phyloP scores from a whole-genome alignment of 2,797 vertebrate genomes.

The Cichlasoma orientale region DNA sequence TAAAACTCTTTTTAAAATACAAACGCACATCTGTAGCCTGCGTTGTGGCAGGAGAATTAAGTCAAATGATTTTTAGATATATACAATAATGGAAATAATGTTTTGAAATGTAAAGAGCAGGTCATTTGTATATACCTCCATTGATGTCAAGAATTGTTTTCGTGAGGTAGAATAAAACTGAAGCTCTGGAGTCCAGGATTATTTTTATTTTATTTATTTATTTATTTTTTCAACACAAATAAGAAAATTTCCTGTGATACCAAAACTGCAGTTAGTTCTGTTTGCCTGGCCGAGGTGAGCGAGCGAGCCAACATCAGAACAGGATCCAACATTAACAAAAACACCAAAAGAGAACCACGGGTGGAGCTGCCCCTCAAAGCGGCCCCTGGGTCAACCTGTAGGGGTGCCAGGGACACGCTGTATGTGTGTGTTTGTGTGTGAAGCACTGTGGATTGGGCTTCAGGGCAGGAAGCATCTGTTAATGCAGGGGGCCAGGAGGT shows the following conservation, averaged over 20 bases:
- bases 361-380: slow-evolving; percentile 41
- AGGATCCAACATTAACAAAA: slow-evolving; percentile 56
- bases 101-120: background rate
- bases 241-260: slow-evolving; percentile 40
- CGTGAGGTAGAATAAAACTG: slow-evolving; percentile 2
- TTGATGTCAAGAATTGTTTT: background rate
- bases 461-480: slow-evolving; percentile 77
- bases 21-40: slow-evolving; percentile 9
- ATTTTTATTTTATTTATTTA: background rate
- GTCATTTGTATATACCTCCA: background rate
- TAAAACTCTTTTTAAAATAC: background rate
- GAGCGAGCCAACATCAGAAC: slow-evolving; percentile 35
- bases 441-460: slow-evolving; percentile 28
- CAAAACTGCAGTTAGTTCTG: background rate
- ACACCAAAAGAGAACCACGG: slow-evolving; percentile 37
- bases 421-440: slow-evolving; percentile 28
- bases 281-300: background rate
- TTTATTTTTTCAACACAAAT: no score
- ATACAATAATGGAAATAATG: background rate
- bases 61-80: background rate
- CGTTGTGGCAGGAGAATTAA: background rate
- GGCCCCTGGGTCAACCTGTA: slow-evolving; percentile 50
- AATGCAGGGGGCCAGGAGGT: slow-evolving; percentile 52
- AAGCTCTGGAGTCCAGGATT: background rate
- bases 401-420: slow-evolving; percentile 25